These are phyloP conservation scores for Dromas ardeola DNA, from an alignment of 2,113 vertebrate species.

Conservation along the genomic window DNA sequence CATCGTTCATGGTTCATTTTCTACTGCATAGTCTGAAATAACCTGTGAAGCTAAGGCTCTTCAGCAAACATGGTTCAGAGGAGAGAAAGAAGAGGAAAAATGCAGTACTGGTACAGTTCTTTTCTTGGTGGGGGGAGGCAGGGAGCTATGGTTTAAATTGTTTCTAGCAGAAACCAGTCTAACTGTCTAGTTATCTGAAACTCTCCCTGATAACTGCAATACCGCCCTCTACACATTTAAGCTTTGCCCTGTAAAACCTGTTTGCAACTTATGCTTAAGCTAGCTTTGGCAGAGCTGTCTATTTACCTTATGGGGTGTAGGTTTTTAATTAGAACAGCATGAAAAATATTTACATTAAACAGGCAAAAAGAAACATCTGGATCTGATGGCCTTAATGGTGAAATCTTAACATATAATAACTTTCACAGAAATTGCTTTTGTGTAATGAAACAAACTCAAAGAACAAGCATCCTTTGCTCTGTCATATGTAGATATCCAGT, in stretches of 20 bases:
- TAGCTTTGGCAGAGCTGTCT: background rate
- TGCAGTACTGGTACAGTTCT: accelerated
- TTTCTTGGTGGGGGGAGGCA: background rate
- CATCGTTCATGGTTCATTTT: background rate
- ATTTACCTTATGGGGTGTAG: background rate
- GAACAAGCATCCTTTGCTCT: background rate
- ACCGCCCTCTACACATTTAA: background rate
- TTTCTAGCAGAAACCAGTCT: background rate
- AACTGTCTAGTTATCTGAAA: background rate
- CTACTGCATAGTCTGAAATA: background rate
- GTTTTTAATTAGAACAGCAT: background rate
- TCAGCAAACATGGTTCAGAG: background rate
- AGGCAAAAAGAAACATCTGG: background rate
- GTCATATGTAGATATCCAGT: background rate
- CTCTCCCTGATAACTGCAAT: background rate
- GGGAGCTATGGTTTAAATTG: background rate
- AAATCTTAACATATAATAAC: background rate
- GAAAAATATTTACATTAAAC: background rate
- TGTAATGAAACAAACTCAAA: background rate
- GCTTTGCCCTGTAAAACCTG: background rate
- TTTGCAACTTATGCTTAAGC: background rate
- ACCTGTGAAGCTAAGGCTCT: background rate
- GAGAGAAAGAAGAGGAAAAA: background rate
- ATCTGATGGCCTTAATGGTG: background rate
- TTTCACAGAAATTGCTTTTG: background rate